Evolutionary conservation across 2,113 vertebrate genomes (phyloP), one percentile per base, ranked within the genome.

Genomic region (Dendropsophus ebraccatus): DNA sequence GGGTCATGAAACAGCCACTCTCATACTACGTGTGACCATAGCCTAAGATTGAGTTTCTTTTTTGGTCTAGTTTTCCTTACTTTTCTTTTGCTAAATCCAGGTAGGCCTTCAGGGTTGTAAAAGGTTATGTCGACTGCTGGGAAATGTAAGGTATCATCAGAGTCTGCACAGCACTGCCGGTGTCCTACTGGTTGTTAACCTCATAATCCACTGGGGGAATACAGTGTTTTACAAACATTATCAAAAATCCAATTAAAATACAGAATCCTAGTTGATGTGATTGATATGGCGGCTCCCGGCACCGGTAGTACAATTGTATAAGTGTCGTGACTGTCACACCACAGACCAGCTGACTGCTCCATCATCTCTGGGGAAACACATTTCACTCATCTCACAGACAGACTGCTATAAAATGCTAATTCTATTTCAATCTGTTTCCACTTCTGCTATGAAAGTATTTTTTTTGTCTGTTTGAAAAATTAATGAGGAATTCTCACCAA

Each of bases 401-500:
- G 76, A 79, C 76, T 58, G 76, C 50, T 35, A 79, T 56, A 79
- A 79, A 79, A 79, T 79, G 50, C 50, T n/a, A 56, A 79, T 79
- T 56, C 58, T 56, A 79, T 79, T 56, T 56, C 76, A 79, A 79
- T 79, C 76, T 79, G 76, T 79, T 79, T 79, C 76, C 76, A 79
- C 76, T 56, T 79, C 52, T 79, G 76, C 52, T 79, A 79, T 77
- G 75, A 77, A 77, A 35, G 76, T 58, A 56, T 56, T 79, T 54
- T 56, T 54, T 56, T 79, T 79, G 72, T 79, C 76, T 58, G 75
- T 77, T 30, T 56, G 0, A 65, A 54, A 86, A 47, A 25, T 73
- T 84, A 83, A 74, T 74, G 37, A 74, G 72, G 17, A 74, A 74
- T 47, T 74, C 37, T 74, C 72, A 74, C 72, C 37, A 47, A 74